Conservation (phyloP, 30 jellyfish, hydroid and myxozoan genomes). For the Aurelia aurita region DNA sequence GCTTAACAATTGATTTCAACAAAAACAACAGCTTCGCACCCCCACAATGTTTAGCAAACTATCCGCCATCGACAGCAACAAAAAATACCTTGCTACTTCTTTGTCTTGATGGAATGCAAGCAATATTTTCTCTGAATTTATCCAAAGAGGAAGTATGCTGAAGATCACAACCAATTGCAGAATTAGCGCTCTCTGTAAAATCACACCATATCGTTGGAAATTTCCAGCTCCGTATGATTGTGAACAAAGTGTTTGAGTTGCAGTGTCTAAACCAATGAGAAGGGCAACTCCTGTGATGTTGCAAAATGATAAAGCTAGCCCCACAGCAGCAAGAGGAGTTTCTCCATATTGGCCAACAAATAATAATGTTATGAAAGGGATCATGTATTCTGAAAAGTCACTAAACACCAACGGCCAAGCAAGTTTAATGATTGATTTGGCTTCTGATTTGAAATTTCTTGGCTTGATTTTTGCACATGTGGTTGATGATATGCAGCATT, state of each 20-base stretch:
- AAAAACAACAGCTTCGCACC: no score
- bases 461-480: conserved; percentile 20
- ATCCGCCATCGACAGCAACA: no score
- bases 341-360: conserved; percentile 76
- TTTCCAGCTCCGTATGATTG: conserved; percentile 82
- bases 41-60: no score
- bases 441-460: conserved; percentile 37
- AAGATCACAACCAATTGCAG: conserved; percentile 19
- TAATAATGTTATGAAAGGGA: conserved; percentile 50
- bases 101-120: conserved; percentile 52
- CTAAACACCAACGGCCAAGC: conserved; percentile 67
- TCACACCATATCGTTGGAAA: conserved; percentile 48
- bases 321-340: conserved; percentile 76
- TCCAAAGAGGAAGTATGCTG: conserved; percentile 51
- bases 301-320: conserved; percentile 66
- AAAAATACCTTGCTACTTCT: conserved; percentile 45
- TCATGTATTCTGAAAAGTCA: conserved; percentile 27
- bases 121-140: conserved; percentile 51
- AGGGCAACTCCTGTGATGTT: conserved; percentile 55
- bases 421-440: conserved; percentile 19
- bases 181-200: conserved; percentile 63
- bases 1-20: no score
- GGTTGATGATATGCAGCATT: no score
- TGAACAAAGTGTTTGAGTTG: conserved; percentile 66
- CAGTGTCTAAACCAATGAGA: conserved; percentile 57